Evolutionary conservation across 2,888 invertebrate species (phyloP).

Genomic region (Drosophila leonis): DNA sequence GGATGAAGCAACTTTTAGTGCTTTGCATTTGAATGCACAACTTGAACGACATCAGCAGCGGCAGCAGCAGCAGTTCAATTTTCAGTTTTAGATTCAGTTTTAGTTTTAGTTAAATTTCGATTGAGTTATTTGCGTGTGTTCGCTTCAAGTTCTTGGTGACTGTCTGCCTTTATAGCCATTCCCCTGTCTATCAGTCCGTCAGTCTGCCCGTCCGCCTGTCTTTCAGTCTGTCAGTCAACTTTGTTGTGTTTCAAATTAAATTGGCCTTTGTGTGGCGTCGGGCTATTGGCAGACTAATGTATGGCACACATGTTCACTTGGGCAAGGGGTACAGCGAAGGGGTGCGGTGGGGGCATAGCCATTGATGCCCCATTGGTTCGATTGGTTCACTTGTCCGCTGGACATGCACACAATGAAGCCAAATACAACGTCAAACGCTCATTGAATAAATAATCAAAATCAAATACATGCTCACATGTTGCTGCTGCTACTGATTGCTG

Average conservation of each 20-base stretch:
- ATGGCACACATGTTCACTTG: constrained; percentile 54
- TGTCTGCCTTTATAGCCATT: constrained; percentile 17
- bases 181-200: constrained; percentile 22
- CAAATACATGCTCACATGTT: constrained; percentile 32
- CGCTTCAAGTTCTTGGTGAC: constrained; percentile 55
- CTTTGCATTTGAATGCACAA: constrained; percentile 55
- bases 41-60: constrained; percentile 21
- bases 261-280: constrained; percentile 69
- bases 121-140: constrained; percentile 69
- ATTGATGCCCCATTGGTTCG: constrained; percentile 40
- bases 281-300: constrained; percentile 60
- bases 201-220: constrained; percentile 7
- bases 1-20: constrained; percentile 39
- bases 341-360: background rate
- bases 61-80: constrained; percentile 18
- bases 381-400: constrained; percentile 42
- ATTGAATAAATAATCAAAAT: constrained; percentile 78
- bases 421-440: constrained; percentile 70
- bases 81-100: constrained; percentile 30
- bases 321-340: background rate
- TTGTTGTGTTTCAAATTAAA: constrained; percentile 68
- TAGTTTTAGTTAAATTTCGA: constrained; percentile 64
- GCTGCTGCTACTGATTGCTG: constrained; percentile 22
- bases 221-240: constrained; percentile 23
- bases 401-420: constrained; percentile 71